phyloP scores from a whole-genome alignment of 2,888 invertebrate species.

The Camponotus fellah region DNA sequence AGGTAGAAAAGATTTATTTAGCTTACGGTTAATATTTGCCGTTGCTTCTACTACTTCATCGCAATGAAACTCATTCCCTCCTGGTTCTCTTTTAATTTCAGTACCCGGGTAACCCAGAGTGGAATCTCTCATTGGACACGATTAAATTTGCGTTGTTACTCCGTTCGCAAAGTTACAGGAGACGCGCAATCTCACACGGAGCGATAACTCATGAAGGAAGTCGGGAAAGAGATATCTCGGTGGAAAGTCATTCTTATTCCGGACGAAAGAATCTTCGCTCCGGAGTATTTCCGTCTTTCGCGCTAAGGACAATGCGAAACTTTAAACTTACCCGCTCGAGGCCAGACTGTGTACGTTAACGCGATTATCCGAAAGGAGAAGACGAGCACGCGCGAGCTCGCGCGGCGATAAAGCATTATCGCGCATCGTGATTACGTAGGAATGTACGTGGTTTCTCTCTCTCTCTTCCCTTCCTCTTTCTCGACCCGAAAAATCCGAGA shows the following conservation, averaged over 20 bases:
- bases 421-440: conserved; percentile 13
- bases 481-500: conserved; percentile 23
- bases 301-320: conserved; percentile 48
- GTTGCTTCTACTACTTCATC: background rate
- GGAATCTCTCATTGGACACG: conserved; percentile 26
- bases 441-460: background rate
- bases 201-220: conserved; percentile 43
- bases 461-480: no score
- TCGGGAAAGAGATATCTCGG: conserved; percentile 1
- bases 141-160: conserved; percentile 50
- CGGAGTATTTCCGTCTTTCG: conserved; percentile 17
- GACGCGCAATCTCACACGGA: conserved; percentile 35
- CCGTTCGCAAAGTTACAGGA: conserved; percentile 28
- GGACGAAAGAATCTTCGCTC: conserved; percentile 44
- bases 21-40: conserved; percentile 10
- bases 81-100: conserved; percentile 10
- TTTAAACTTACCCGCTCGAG: conserved; percentile 36
- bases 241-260: conserved; percentile 50
- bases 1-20: background rate
- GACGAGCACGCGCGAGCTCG: background rate
- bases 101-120: background rate
- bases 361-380: conserved; percentile 33
- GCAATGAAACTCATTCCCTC: background rate
- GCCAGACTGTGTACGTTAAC: conserved; percentile 30
- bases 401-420: conserved; percentile 25